Percentiles rank a stretch among this genome's conserved stretches.
phyloP scores from a whole-genome alignment of 2,888 invertebrate species.

The Danaus chrysippus region DNA sequence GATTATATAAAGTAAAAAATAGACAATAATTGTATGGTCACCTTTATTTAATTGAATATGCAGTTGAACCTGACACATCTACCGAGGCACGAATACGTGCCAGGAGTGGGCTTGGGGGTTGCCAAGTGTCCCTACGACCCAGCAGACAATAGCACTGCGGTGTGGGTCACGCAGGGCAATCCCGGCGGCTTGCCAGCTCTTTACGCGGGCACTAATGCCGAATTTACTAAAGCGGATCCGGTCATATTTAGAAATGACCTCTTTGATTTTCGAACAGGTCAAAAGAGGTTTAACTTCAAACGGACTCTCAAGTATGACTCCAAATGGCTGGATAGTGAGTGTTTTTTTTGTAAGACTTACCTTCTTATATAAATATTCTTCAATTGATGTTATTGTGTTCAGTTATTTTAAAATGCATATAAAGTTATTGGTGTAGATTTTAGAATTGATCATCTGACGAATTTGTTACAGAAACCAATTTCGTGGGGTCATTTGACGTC shows the following conservation, averaged over 20 bases:
- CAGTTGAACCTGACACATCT: slow-evolving; percentile 78
- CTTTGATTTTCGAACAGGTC: slow-evolving; percentile 79
- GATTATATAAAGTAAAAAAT: too few species aligned
- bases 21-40: too few species aligned
- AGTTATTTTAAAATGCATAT: background rate
- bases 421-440: background rate
- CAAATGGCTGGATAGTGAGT: slow-evolving; percentile 86
- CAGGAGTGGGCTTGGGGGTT: slow-evolving; percentile 82
- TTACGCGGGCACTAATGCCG: slow-evolving; percentile 86
- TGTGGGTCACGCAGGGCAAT: slow-evolving; percentile 84
- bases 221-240: slow-evolving; percentile 85
- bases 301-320: slow-evolving; percentile 84
- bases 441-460: slow-evolving; percentile 30
- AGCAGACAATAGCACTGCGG: slow-evolving; percentile 85
- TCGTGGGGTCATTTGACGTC: slow-evolving; percentile 84
- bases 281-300: slow-evolving; percentile 81
- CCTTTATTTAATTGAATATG: slow-evolving; percentile 18
- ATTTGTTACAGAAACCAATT: slow-evolving; percentile 82
- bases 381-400: background rate
- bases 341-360: slow-evolving; percentile 13
- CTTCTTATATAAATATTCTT: slow-evolving; percentile 6
- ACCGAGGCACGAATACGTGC: slow-evolving; percentile 79
- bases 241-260: slow-evolving; percentile 85
- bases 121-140: slow-evolving; percentile 87
- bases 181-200: slow-evolving; percentile 82